Base-by-base conservation (phyloP, 2,797 vertebrate genomes). In the Acropternis orthonyx region DNA sequence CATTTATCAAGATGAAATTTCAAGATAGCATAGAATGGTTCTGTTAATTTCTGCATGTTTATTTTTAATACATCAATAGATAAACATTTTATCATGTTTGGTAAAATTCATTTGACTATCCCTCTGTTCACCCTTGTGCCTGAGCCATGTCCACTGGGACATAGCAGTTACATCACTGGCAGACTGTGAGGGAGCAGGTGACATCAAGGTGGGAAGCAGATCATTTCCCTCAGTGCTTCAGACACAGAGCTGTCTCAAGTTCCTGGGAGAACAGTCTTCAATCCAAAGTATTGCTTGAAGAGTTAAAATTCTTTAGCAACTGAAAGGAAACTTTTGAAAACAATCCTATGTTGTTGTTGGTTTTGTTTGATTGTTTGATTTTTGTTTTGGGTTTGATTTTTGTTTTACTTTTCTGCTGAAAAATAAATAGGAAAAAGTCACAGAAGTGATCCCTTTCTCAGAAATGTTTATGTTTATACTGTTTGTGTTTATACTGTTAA, bases 281-380 rank as follows among this genome's bases (percentile, higher is more conserved):
- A 58, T 3, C 4, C 3, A 51, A 86, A 58, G 4, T 23, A 49
- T 3, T 44, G 10, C 28, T 71, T 52, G 44, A 92, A 36, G 18
- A 68, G 14, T 9, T 84, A 72, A 84, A 95, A 86, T 39, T 58
- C 58, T 51, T 75, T 51, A 73, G 6, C 21, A 63, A 44, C 34
- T 2, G 2, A 82, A 92, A 81, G 2, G 5, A 86, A 85, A 55
- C 9, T 51, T 86, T 46, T 21, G 6, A 48, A 59, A 58, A 34
- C 2, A 2, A 51, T 28, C 37, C 16, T 37, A 9, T 43, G 19
- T 7, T 52, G 15, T 6, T 27, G 15, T 4, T 30, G 2, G 2
- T 19, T 8, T 16, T n/a, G 44, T 37, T 19, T 21, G 46, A 24
- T 49, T 49, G 8, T 24, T 37, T 46, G 17, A 11, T 21, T 24